Evolutionary conservation across 1,140 invertebrate genomes (phyloP), one percentile per base, ranked within the genome.

Genomic region (Brachionus koreanus): DNA sequence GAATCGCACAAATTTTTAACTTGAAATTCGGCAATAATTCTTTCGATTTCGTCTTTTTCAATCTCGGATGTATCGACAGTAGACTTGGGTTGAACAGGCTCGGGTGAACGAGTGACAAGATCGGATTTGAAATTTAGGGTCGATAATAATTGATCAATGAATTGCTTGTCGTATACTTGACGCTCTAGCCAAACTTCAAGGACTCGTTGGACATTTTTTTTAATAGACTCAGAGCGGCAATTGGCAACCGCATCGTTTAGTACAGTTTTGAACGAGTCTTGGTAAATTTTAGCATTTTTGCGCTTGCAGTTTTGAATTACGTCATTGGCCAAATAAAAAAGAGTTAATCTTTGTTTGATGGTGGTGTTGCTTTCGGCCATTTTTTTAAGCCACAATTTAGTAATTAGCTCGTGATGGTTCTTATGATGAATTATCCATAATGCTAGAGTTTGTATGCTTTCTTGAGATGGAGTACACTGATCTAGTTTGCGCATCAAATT

Each of bases 241-340:
- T 90, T 91, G 23, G 93, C 92, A 10, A 93, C 94, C 5, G 95
- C 95, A 86, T 95, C 92, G 88, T 95, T 94, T 29, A 98, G 89
- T 83, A 94, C 93, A 25, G 93, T 93, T 33, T 93, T 94, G 93
- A 95, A 98, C 84, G 93, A 94, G 83, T 95, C 93, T 0, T 86
- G 83, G 84, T 85, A 87, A 49, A 87, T 67, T 37, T 85, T 84
- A 49, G 89, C 89, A 65, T 93, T 93, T 87, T 96, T 96, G 83
- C 94, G 90, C 85, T 95, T 96, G 83, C 94, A 95, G 86, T 96
- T 95, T 86, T 97, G 95, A 85, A 97, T 94, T 25, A 97, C 94
- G 91, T 97, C 95, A 89, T 97, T 97, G 23, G 94, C 95, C 85
- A 97, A 89, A 88, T 97, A 96, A 88, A 97, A 96, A n/a, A 97